A percentile compares a stretch with the other conserved stretches of the same genome.
These are phyloP conservation scores for Leguminivora glycinivorella DNA, from an alignment of 1,140 invertebrate species.

Conservation along the genomic window DNA sequence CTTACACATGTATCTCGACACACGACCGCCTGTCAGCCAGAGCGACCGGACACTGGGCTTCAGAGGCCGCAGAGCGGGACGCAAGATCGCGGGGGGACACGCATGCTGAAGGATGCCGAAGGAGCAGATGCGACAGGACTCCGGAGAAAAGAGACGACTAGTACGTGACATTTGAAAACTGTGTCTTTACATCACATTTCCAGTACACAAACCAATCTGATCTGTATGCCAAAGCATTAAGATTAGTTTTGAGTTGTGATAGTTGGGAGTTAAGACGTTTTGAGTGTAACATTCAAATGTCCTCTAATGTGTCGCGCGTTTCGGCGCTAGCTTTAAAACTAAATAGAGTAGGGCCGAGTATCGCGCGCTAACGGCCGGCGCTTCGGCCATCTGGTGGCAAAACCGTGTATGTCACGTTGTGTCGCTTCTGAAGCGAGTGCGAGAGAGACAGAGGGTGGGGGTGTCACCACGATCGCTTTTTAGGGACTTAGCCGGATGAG, in stretches of 20 bases:
- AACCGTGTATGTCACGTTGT: slow-evolving; percentile 62
- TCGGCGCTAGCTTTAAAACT: slow-evolving; percentile 57
- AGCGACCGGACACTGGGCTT: slow-evolving; percentile 72
- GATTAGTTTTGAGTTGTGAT: slow-evolving; percentile 32
- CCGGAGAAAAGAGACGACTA: slow-evolving; percentile 77
- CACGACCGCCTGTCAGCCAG: slow-evolving; percentile 66
- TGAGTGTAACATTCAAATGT: slow-evolving; percentile 49
- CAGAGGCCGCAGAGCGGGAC: slow-evolving; percentile 64
- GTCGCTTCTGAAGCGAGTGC: slow-evolving; percentile 60
- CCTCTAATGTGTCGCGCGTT: slow-evolving; percentile 75
- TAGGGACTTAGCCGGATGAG: slow-evolving; percentile 64
- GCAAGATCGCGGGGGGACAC: slow-evolving; percentile 71
- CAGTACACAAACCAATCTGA: slow-evolving; percentile 31
- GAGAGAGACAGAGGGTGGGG: slow-evolving; percentile 61
- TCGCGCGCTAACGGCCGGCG: slow-evolving; percentile 46
- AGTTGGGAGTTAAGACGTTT: slow-evolving; percentile 42
- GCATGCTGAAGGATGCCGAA: slow-evolving; percentile 74
- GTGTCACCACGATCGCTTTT: slow-evolving; percentile 70
- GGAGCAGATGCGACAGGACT: slow-evolving; percentile 77
- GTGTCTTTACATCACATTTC: slow-evolving; percentile 67
- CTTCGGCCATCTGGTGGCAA: slow-evolving; percentile 49
- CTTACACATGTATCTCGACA: slow-evolving; percentile 50
- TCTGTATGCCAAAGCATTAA: slow-evolving; percentile 17
- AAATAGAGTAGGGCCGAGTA: slow-evolving; percentile 50
- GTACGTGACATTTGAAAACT: slow-evolving; percentile 77